phyloP scores from a whole-genome alignment of 2,888 invertebrate species.

The Congeria kusceri region DNA sequence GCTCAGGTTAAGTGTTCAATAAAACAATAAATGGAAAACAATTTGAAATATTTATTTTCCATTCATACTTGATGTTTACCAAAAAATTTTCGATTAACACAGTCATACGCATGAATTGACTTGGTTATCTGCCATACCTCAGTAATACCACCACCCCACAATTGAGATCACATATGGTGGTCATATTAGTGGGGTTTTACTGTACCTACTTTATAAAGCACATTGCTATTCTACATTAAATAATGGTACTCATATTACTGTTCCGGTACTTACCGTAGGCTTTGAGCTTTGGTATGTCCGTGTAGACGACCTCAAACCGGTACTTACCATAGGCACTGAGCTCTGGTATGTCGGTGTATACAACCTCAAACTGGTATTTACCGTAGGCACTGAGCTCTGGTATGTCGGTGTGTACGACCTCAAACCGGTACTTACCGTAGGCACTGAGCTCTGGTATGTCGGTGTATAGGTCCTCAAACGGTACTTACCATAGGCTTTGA shows the following conservation, averaged over 20 bases:
- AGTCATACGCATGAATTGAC: too few relatives aligned
- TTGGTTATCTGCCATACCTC: too few relatives aligned
- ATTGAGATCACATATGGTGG: slow-evolving; percentile 89
- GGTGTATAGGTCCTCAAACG: slow-evolving; percentile 97
- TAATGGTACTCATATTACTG: slow-evolving; percentile 97
- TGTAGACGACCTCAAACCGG: slow-evolving; percentile 90
- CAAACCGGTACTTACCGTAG: slow-evolving; percentile 86
- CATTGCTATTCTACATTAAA: too few relatives aligned
- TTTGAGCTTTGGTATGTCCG: slow-evolving; percentile 96
- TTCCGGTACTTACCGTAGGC: slow-evolving; percentile 89
- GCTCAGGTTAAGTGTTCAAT: too few relatives aligned
- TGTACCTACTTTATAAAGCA: too few relatives aligned
- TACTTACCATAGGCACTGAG: slow-evolving; percentile 96
- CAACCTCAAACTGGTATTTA: slow-evolving; percentile 86
- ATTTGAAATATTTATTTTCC: too few relatives aligned
- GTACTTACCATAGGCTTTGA: slow-evolving; percentile 96
- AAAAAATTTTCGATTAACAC: too few relatives aligned
- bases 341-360: slow-evolving; percentile 94
- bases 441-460: slow-evolving; percentile 96
- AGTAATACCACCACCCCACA: too few relatives aligned
- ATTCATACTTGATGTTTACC: too few relatives aligned
- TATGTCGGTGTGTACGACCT: slow-evolving; percentile 91
- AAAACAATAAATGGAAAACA: too few relatives aligned
- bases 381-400: slow-evolving; percentile 93
- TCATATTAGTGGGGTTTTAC: slow-evolving; percentile 87